phyloP scores from a whole-genome alignment of 35 echinoderm and acorn worm genomes.

The Ophiothrix spiculata region DNA sequence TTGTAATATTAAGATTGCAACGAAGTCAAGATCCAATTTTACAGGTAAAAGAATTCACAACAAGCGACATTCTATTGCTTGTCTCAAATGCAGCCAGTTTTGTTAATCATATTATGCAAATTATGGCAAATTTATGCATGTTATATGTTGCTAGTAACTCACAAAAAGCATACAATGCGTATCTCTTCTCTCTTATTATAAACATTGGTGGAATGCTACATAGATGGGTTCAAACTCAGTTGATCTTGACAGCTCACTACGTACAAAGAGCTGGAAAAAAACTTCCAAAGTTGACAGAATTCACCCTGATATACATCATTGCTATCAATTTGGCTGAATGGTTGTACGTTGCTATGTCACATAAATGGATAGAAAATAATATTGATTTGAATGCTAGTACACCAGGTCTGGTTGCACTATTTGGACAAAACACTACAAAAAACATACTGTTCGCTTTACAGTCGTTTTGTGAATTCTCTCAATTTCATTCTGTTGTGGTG shows the following conservation, averaged over 20 bases:
- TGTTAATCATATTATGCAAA: neutral
- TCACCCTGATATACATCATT: neutral
- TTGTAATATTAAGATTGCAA: neutral
- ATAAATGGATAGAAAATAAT: neutral
- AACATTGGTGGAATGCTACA: neutral
- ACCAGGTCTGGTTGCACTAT: neutral
- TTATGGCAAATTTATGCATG: too few relatives aligned
- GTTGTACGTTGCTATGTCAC: neutral
- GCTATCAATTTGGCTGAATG: neutral
- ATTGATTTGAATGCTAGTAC: neutral
- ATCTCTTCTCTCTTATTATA: neutral
- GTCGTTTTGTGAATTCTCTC: neutral
- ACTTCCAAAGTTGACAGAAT: neutral
- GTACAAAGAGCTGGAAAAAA: neutral
- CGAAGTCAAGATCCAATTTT: neutral
- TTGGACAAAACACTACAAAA: neutral
- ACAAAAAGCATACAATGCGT: neutral
- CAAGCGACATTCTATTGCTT: neutral
- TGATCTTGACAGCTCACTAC: neutral
- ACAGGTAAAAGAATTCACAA: neutral
- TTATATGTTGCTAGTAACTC: neutral
- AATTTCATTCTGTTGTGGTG: neutral
- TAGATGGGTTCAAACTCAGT: neutral
- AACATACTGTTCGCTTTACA: neutral
- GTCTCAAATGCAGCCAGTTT: neutral